phyloP scores from a whole-genome alignment of 2,888 invertebrate genomes.

The Autographa gamma region DNA sequence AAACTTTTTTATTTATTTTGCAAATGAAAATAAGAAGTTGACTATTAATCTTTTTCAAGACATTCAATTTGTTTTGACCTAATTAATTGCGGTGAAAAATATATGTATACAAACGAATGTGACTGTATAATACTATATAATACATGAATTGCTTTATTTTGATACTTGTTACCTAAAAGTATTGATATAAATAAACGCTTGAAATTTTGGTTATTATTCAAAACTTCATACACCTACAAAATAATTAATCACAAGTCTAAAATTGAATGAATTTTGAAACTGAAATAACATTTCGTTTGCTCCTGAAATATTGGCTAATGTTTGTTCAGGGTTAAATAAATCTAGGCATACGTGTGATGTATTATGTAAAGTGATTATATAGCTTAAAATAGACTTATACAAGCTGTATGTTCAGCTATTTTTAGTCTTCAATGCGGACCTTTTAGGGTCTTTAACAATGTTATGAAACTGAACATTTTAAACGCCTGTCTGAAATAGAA shows the following conservation, averaged over 20 bases:
- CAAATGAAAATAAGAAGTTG: too few species aligned
- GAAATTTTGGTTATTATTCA: too few species aligned
- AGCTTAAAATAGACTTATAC: not conserved
- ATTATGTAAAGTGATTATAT: not conserved
- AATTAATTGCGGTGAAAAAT: too few species aligned
- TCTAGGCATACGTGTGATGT: not conserved
- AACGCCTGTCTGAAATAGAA: too few species aligned
- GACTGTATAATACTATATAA: too few species aligned
- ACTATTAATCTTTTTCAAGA: too few species aligned
- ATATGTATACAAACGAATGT: too few species aligned
- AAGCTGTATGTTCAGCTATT: not conserved
- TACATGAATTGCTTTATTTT: too few species aligned
- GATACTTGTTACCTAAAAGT: too few species aligned
- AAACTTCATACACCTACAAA: not conserved
- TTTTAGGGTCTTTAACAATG: not conserved
- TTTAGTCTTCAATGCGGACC: not conserved
- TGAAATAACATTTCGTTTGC: not conserved
- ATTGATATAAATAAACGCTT: too few species aligned
- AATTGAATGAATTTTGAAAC: not conserved
- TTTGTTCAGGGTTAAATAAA: not conserved
- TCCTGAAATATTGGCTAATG: constrained; percentile 1
- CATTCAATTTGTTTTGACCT: too few species aligned
- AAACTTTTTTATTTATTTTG: not conserved
- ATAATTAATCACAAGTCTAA: not conserved
- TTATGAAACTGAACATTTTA: too few species aligned